Evolutionary conservation across 2,888 invertebrate species (phyloP).

Genomic region (Corbicula japonica): DNA sequence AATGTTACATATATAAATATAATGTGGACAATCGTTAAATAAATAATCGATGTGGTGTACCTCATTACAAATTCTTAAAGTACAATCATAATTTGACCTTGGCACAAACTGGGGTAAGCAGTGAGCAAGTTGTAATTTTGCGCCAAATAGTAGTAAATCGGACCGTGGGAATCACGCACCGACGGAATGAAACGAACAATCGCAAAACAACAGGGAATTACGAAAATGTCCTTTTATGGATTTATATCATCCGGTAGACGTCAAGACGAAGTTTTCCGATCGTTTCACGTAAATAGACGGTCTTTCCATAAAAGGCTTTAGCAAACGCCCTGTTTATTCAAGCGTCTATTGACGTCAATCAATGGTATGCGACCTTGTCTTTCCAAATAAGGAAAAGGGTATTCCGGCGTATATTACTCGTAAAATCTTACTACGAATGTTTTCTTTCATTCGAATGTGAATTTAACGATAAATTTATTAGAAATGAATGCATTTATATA

Average conservation of each 20-base stretch:
- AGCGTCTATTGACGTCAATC: constrained; percentile 68
- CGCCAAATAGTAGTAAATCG: constrained; percentile 4
- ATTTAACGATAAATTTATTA: constrained; percentile 9
- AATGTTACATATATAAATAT: too few species aligned
- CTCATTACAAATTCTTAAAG: neutral
- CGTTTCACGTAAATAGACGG: constrained; percentile 62
- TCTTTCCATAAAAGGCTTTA: constrained; percentile 71
- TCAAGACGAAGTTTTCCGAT: constrained; percentile 54
- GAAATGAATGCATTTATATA: constrained; percentile 20
- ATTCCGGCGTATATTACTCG: constrained; percentile 60
- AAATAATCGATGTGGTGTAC: too few species aligned
- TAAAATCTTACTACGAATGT: constrained; percentile 66
- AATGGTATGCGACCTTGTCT: constrained; percentile 73
- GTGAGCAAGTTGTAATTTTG: neutral
- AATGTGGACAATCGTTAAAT: too few species aligned
- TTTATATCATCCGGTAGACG: constrained; percentile 60
- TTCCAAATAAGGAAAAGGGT: constrained; percentile 81
- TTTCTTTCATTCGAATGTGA: constrained; percentile 52
- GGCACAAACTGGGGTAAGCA: neutral
- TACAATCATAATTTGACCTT: neutral
- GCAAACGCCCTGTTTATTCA: constrained; percentile 49
- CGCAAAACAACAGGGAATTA: constrained; percentile 31
- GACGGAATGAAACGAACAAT: constrained; percentile 7
- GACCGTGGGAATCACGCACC: constrained; percentile 10
- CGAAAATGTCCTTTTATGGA: constrained; percentile 66